Evolutionary conservation across 1,140 invertebrate species (phyloP), one percentile per base, ranked within the genome.

Genomic region (Drosophila ananassae): DNA sequence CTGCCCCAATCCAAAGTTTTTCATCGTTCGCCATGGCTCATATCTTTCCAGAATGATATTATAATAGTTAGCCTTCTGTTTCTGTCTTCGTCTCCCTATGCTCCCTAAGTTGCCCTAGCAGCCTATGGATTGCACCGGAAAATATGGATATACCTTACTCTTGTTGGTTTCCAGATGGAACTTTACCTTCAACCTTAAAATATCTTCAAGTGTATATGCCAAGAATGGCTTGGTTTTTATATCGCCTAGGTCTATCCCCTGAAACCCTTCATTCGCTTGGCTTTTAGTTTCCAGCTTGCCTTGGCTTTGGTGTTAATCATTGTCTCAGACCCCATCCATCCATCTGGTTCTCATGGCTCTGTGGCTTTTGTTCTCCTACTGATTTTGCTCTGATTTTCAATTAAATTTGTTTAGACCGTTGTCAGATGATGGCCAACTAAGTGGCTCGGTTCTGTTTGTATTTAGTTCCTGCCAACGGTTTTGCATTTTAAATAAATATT

Each of bases 31-130:
- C 78, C 74, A 76, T 78, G 71, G 75, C 71, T 87, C 82, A 87
- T 87, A 87, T 87, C 76, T 89, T 83, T 89, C 10, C 79, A 64
- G 73, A 79, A 89, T 79, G 76, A 79, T 87, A 89, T 79, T 73
- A 79, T 87, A 89, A 82, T 87, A 79, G 82, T 82, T 76, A 46
- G 66, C 78, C 78, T 87, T 87, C 67, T 53, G 71, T 76, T 51
- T 41, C 34, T 76, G 58, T 30, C 30, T 32, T 57, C 62, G 37
- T 55, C 66, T 54, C 3, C 2, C 17, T 17, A 17, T 17, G 17
- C 17, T 17, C 17, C 17, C 17, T 17, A 39, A 6, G 7, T 44
- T 24, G 48, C 58, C 64, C 66, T 56, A 63, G 50, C 73, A 66
- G 51, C 54, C 64, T 32, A 60, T 3, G 17, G 28, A 41, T 32